Evolutionary conservation across 2,797 vertebrate species (phyloP).

Genomic region (Macropus fuliginosus): DNA sequence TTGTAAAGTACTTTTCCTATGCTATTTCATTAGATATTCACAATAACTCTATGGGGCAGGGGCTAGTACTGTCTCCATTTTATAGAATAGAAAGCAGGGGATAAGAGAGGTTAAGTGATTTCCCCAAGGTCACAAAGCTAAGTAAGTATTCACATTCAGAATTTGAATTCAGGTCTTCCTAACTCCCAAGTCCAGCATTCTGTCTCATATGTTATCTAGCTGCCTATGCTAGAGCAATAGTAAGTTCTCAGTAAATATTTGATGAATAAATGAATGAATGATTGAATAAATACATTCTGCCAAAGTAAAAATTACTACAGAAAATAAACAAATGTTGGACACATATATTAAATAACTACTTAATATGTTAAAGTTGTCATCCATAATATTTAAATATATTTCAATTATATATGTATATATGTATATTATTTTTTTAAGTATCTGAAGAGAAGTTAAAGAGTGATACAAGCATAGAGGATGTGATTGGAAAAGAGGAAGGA

Average conservation of each 20-base stretch:
- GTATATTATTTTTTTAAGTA: no score
- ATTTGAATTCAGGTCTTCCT: background rate
- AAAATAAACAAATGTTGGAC: background rate
- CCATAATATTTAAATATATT: background rate
- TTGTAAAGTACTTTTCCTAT: background rate
- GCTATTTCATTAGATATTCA: background rate
- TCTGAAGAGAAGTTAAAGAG: background rate
- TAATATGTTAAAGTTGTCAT: background rate
- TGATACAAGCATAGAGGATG: background rate
- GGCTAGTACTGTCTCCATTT: background rate
- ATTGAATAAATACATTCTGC: background rate
- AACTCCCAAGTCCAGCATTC: background rate
- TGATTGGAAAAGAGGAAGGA: background rate
- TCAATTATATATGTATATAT: background rate
- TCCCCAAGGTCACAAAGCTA: background rate
- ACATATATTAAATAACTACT: background rate
- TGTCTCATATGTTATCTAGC: background rate
- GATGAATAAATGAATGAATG: background rate
- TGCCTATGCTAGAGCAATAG: background rate
- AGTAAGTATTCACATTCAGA: background rate
- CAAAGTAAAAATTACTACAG: background rate
- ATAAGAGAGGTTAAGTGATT: background rate
- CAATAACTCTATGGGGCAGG: background rate
- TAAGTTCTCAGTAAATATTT: background rate
- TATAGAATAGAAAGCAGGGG: background rate